These are phyloP conservation scores for Pelodiscus sinensis DNA, from an alignment of 2,113 vertebrate species.

Conservation along the genomic window DNA sequence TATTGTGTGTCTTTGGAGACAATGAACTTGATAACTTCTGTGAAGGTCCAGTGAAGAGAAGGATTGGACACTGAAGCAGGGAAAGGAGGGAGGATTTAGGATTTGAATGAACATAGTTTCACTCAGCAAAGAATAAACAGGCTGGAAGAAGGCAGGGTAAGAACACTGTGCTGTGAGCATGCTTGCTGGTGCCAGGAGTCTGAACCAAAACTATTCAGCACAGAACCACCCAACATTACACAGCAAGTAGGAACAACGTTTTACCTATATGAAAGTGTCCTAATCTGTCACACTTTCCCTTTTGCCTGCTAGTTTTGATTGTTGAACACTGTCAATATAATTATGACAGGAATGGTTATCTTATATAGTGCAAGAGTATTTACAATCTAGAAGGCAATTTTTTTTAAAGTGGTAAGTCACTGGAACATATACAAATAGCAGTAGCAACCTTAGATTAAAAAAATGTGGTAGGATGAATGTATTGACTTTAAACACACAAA, in stretches of 20 bases:
- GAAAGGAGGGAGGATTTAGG: background rate
- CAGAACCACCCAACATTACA: no score
- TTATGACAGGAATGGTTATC: no score
- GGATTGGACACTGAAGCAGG: background rate
- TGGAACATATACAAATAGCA: background rate
- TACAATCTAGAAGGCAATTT: no score
- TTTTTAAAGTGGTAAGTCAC: background rate
- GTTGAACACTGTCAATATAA: no score
- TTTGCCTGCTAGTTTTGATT: no score
- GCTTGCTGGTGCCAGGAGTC: no score
- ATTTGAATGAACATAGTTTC: background rate
- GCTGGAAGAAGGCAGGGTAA: background rate
- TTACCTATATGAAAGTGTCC: no score
- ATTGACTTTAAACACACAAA: background rate
- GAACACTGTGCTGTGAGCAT: background rate
- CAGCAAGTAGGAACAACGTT: no score
- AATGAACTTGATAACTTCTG: background rate
- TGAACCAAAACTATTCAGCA: no score
- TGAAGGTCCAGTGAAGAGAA: background rate
- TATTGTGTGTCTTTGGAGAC: background rate
- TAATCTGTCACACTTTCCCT: no score
- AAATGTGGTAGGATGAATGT: background rate
- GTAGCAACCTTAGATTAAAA: background rate
- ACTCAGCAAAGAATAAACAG: background rate
- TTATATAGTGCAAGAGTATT: no score